Conservation (phyloP, 2,113 vertebrate genomes). For the Gallinago paraguaiae region DNA sequence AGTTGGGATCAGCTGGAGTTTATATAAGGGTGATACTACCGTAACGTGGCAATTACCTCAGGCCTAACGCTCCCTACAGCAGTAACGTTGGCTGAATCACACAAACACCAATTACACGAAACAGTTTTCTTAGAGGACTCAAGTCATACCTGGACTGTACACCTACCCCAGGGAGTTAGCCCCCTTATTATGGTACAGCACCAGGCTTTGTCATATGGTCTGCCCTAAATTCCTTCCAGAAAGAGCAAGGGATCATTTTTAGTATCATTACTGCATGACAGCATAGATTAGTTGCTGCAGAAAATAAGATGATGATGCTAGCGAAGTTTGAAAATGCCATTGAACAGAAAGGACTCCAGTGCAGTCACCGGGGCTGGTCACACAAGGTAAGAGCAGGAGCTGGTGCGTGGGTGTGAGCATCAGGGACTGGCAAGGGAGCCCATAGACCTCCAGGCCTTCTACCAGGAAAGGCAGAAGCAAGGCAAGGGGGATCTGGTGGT, state of each 20-base stretch:
- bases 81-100: neutral
- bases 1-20: neutral
- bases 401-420: neutral
- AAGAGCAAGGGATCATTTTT: neutral
- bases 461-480: neutral
- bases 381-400: neutral
- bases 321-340: neutral
- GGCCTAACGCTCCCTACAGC: neutral
- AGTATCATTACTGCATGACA: neutral
- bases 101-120: neutral
- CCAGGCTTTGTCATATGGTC: neutral
- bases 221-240: neutral
- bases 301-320: neutral
- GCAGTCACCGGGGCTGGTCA: neutral
- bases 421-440: neutral
- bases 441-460: neutral
- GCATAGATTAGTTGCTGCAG: neutral
- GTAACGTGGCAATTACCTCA: neutral
- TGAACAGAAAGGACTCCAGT: neutral
- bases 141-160: neutral
- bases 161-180: neutral
- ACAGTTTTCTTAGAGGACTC: neutral
- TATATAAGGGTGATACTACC: neutral
- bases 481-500: neutral
- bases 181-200: accelerated